Evolutionary conservation across 1,140 invertebrate genomes (phyloP), one percentile per base, ranked within the genome.

Genomic region (Bactericera cockerelli): DNA sequence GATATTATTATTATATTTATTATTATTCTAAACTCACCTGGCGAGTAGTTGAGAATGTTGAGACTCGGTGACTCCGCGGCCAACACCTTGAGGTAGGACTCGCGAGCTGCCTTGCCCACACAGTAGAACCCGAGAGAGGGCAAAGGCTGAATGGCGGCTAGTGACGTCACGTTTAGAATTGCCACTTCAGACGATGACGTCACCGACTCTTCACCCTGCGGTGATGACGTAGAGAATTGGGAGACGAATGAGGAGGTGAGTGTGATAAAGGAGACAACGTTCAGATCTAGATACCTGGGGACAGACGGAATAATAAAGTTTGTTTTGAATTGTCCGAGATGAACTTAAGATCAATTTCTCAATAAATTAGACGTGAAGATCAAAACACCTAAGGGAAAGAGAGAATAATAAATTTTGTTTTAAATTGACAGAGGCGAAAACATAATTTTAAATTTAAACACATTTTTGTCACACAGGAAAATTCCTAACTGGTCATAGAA

Each of bases 1-100:
- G 93, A 96, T 26, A 89, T 90, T 2, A 96, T 85, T 67, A 97
- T 95, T 0, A 97, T 79, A 22, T n/a, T n/a, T n/a, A 95, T 77
- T 38, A 79, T 67, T 66, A 76, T 71, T 61, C 81, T 61, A 31
- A 28, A 62, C 36, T 63, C 59, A 24, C 94, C 93, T 0, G 94
- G 94, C 2, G 92, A 84, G 74, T 97, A 98, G 72, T 84, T 95
- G 2, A 98, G 70, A 10, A 96, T 83, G 59, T 81, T 74, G 0
- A 92, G 73, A 22, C 79, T 67, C 14, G 81, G 79, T 64, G 87
- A 80, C 75, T 98, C 94, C 26, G 79, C 71, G 8, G 90, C 89
- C 53, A 98, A 74, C 3, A 76, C 74, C 67, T 81, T 82, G 67
- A 97, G 93, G 68, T 85, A 91, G 81, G 94, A 89, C 67, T 96